Conservation (phyloP, 2,888 invertebrate species). For the Netelia inedita region DNA sequence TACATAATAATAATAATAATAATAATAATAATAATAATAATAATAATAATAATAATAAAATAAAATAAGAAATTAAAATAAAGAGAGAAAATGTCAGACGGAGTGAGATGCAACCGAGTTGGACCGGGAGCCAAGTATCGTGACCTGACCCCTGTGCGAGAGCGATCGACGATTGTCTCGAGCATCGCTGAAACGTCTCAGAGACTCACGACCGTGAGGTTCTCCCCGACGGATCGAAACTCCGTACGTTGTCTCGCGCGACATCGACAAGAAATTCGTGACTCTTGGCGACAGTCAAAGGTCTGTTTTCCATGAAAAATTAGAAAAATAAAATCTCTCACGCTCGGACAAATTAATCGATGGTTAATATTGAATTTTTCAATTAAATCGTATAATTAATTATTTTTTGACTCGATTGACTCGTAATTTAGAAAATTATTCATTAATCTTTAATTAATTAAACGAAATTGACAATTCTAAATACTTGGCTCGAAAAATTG, state of each 20-base stretch:
- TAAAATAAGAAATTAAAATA: not conserved
- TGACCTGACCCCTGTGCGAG: conserved; percentile 74
- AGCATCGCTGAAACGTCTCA: conserved; percentile 30
- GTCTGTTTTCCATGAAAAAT: not conserved
- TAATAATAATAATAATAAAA: not conserved
- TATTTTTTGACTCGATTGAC: no score
- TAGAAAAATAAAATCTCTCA: not conserved
- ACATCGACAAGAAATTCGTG: conserved; percentile 29
- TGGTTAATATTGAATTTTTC: not conserved
- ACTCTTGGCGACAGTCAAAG: not conserved
- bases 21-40: not conserved
- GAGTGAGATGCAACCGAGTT: conserved; percentile 27
- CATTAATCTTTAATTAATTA: no score
- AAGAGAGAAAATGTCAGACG: not conserved
- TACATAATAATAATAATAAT: no score
- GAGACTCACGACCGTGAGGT: not conserved
- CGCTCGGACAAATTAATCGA: not conserved
- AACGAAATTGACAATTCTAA: no score
- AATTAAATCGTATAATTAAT: no score
- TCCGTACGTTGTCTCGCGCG: not conserved
- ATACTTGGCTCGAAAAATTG: no score
- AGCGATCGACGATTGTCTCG: conserved; percentile 72
- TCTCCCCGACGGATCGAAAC: conserved; percentile 36
- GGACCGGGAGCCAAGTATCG: conserved; percentile 73
- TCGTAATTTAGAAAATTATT: no score